phyloP scores from a whole-genome alignment of 2,888 invertebrate species.

The Margaritifera margaritifera region DNA sequence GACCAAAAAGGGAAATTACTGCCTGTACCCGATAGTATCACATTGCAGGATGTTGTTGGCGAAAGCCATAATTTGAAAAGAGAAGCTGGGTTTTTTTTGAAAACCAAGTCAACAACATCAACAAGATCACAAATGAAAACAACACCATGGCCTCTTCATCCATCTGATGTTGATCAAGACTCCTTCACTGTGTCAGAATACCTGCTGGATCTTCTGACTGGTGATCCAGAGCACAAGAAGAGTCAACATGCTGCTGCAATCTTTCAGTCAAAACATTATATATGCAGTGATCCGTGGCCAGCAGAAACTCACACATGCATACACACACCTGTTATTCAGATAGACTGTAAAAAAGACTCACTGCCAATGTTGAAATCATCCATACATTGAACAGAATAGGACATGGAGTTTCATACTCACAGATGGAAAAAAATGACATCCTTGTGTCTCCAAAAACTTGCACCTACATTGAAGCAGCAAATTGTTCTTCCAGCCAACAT shows the following conservation, averaged over 20 bases:
- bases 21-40: not conserved
- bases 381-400: too few species aligned
- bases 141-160: constrained; percentile 2
- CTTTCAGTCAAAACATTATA: not conserved
- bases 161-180: not conserved
- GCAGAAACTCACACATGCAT: not conserved
- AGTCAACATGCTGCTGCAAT: too few species aligned
- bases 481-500: constrained; percentile 38
- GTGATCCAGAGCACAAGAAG: too few species aligned
- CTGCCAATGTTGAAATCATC: constrained; percentile 8
- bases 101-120: constrained; percentile 10
- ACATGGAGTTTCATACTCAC: constrained; percentile 26
- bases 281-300: not conserved
- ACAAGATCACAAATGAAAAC: constrained; percentile 8
- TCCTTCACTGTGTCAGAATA: not conserved
- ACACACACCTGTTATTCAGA: not conserved
- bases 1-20: constrained; percentile 6
- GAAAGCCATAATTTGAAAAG: constrained; percentile 5
- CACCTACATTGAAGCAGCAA: constrained; percentile 28
- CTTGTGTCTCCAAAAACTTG: constrained; percentile 36
- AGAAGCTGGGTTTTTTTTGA: constrained; percentile 16
- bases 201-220: too few species aligned
- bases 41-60: too few species aligned
- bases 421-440: constrained; percentile 25
- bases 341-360: constrained; percentile 1